Conservation (phyloP, 2,113 vertebrate genomes). For the Thalassoma bifasciatum region DNA sequence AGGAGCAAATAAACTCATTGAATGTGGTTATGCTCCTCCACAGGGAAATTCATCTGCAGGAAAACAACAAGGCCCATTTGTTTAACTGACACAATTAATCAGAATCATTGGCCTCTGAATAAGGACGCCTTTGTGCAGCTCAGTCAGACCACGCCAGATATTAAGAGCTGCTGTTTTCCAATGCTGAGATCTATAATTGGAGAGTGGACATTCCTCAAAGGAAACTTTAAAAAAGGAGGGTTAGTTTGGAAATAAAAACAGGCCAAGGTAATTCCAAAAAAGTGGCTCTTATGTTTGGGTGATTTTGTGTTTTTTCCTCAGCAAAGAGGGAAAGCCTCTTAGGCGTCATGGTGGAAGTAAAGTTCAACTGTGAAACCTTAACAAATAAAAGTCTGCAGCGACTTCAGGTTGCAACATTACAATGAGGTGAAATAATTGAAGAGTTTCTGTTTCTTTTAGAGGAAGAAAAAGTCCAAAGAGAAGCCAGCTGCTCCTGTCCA, state of each 20-base stretch:
- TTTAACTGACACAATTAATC: slow-evolving; percentile 72
- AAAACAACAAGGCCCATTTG: slow-evolving; percentile 59
- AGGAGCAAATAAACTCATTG: background rate
- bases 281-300: background rate
- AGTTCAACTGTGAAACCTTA: background rate
- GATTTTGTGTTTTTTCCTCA: background rate
- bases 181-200: slow-evolving; percentile 19
- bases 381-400: background rate
- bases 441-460: slow-evolving; percentile 63
- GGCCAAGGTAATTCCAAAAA: background rate
- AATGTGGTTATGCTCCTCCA: background rate
- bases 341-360: background rate
- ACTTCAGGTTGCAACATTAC: background rate
- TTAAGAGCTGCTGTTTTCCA: slow-evolving; percentile 9
- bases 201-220: background rate
- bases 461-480: slow-evolving; percentile 80
- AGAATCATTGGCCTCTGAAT: slow-evolving; percentile 56
- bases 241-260: slow-evolving; percentile 18
- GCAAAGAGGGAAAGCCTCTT: background rate
- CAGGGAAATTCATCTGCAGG: slow-evolving; percentile 16
- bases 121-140: slow-evolving; percentile 61
- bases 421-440: background rate
- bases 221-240: background rate
- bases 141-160: slow-evolving; percentile 38
- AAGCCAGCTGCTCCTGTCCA: slow-evolving; percentile 40